Evolutionary conservation across 1,140 invertebrate species (phyloP).

Genomic region (Brachionus rotundiformis): DNA sequence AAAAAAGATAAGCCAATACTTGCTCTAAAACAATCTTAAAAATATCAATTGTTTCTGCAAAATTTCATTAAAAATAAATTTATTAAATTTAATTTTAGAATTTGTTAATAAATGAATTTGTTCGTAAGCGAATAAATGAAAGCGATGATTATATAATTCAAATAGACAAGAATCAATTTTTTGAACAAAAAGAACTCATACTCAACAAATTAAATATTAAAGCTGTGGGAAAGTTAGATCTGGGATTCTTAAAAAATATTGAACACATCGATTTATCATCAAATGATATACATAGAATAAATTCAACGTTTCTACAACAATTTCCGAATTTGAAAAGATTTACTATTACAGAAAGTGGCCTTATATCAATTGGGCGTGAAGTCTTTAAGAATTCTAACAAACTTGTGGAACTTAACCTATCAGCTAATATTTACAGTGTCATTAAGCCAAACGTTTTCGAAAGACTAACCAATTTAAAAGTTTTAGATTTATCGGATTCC

Average conservation of each 20-base stretch:
- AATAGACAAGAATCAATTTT: background rate
- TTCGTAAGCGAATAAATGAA: background rate
- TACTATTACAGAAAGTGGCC: background rate
- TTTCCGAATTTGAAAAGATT: conserved; percentile 22
- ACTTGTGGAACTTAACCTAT: background rate
- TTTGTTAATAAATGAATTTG: conserved; percentile 29
- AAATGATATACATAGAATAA: background rate
- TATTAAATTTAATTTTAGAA: conserved; percentile 4
- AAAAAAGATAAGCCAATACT: too few relatives aligned
- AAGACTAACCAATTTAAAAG: background rate
- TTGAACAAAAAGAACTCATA: background rate
- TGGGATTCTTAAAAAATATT: background rate
- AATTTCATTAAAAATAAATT: background rate
- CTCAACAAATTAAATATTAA: background rate
- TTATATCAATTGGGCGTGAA: background rate
- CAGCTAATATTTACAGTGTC: background rate
- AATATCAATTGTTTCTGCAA: too few relatives aligned
- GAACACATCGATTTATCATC: background rate
- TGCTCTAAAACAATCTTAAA: too few relatives aligned
- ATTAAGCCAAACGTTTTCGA: conserved; percentile 30
- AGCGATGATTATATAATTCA: background rate
- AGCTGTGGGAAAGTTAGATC: background rate
- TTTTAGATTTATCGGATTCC: background rate
- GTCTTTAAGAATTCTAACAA: background rate
- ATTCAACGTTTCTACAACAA: background rate